These are phyloP conservation scores for Caretta caretta DNA, from an alignment of 2,113 vertebrate genomes.

Conservation along the genomic window DNA sequence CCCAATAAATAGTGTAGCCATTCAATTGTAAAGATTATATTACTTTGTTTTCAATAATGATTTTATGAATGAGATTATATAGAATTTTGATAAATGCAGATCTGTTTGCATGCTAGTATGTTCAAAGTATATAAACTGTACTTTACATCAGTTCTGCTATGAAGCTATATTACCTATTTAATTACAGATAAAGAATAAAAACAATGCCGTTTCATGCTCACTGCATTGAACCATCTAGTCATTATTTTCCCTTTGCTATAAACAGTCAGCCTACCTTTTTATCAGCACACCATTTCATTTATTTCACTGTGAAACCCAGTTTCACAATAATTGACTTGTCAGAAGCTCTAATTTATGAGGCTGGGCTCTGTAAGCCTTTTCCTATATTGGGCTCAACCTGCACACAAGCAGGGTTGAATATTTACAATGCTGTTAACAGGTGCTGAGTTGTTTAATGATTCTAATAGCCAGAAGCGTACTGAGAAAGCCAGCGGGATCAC, in stretches of 20 bases:
- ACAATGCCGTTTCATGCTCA: slow-evolving; percentile 82
- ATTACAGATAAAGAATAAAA: slow-evolving; percentile 82
- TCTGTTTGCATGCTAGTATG: slow-evolving; percentile 59
- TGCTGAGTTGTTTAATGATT: slow-evolving; percentile 96
- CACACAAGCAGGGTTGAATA: slow-evolving; percentile 92
- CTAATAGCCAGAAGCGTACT: slow-evolving; percentile 93
- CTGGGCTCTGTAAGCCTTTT: slow-evolving; percentile 86
- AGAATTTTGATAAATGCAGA: slow-evolving; percentile 61
- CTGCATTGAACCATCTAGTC: slow-evolving; percentile 84
- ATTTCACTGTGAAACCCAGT: slow-evolving; percentile 88
- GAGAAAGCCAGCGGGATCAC: slow-evolving; percentile 89
- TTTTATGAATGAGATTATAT: slow-evolving; percentile 6
- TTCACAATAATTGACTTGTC: slow-evolving; percentile 92
- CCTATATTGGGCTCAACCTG: slow-evolving; percentile 88
- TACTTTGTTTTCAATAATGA: slow-evolving; percentile 46
- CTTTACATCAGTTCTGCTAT: slow-evolving; percentile 52
- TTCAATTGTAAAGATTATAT: slow-evolving; percentile 54
- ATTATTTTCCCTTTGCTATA: slow-evolving; percentile 83
- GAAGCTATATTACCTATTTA: slow-evolving; percentile 78
- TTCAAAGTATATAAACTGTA: slow-evolving; percentile 60
- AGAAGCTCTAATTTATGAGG: slow-evolving; percentile 91
- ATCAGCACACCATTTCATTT: slow-evolving; percentile 88
- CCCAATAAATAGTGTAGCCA: slow-evolving; percentile 53
- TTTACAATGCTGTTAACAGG: slow-evolving; percentile 99
- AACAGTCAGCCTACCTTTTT: slow-evolving; percentile 86